These are phyloP conservation scores for Phthorimaea operculella DNA, from an alignment of 1,140 invertebrate species.

Conservation along the genomic window DNA sequence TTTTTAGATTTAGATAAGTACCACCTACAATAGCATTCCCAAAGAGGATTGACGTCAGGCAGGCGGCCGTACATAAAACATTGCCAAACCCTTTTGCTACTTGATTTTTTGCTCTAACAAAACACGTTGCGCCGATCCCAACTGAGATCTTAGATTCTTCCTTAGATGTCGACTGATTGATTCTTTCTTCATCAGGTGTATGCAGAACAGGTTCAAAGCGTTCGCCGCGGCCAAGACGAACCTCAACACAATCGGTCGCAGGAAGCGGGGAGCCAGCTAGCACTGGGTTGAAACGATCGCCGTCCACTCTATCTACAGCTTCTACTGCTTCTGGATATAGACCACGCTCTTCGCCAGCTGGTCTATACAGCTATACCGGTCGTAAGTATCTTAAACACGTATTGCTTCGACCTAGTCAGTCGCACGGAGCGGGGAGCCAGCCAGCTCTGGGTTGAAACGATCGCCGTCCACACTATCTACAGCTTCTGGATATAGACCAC, in stretches of 20 bases:
- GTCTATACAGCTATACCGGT: conserved; percentile 79
- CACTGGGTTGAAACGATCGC: conserved; percentile 50
- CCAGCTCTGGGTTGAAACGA: conserved; percentile 38
- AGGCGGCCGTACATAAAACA: no score
- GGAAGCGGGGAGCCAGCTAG: conserved; percentile 8
- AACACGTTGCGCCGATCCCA: no score
- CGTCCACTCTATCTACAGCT: conserved; percentile 63
- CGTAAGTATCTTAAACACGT: conserved; percentile 23
- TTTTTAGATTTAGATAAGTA: no score
- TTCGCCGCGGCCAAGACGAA: conserved; percentile 55
- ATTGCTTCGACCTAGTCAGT: conserved; percentile 34
- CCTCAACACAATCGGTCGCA: conserved; percentile 35
- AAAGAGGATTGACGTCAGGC: no score
- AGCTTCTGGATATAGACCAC: conserved; percentile 70
- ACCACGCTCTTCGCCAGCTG: conserved; percentile 77
- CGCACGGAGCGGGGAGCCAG: conserved; percentile 9
- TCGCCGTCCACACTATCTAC: conserved; percentile 62
- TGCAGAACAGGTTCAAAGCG: conserved; percentile 70
- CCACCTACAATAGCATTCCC: no score
- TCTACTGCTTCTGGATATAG: conserved; percentile 72
- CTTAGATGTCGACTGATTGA: no score
- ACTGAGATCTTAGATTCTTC: no score
- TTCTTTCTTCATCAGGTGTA: conserved; percentile 50
- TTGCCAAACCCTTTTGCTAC: no score
- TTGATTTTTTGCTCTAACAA: no score